phyloP scores from a whole-genome alignment of 2,113 vertebrate genomes.

The Atractosteus spatula region DNA sequence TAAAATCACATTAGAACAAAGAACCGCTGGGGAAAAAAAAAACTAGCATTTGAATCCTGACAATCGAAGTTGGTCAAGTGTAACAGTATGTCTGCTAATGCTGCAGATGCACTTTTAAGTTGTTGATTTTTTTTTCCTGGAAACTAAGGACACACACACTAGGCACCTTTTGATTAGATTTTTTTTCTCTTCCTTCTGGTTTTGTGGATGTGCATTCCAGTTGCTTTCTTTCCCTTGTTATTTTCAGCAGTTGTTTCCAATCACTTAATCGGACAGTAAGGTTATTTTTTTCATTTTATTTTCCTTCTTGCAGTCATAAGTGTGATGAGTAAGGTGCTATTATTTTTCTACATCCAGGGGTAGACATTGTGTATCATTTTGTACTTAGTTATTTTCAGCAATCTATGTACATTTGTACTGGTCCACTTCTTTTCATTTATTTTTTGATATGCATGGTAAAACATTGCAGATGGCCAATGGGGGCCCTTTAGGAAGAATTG shows the following conservation, averaged over 20 bases:
- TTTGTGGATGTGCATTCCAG: conserved; percentile 99
- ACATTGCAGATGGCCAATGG: conserved; percentile 70
- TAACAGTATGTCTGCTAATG: conserved; percentile 32
- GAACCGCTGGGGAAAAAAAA: conserved; percentile 1
- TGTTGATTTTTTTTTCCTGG: conserved; percentile 46
- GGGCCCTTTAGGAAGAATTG: conserved; percentile 92
- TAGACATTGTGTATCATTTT: conserved; percentile 75
- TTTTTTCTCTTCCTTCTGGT: conserved; percentile 34
- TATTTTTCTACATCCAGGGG: conserved; percentile 78
- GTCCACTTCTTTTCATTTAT: conserved; percentile 56
- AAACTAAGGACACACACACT: neutral
- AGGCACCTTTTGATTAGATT: conserved; percentile 29
- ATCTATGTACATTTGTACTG: conserved; percentile 60
- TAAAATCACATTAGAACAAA: conserved; percentile 19
- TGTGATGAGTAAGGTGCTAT: conserved; percentile 82
- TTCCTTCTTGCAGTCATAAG: conserved; percentile 58
- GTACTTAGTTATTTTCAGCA: conserved; percentile 67
- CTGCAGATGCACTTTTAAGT: conserved; percentile 68
- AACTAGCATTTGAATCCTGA: conserved; percentile 41
- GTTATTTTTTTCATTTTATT: conserved; percentile 42
- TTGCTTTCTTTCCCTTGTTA: conserved; percentile 77
- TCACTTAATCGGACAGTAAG: conserved; percentile 25
- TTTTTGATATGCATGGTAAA: conserved; percentile 77
- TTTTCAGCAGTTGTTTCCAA: conserved; percentile 40
- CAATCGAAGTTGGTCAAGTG: conserved; percentile 39